Evolutionary conservation across 1,140 invertebrate species (phyloP).

Genomic region (Venturia canescens): DNA sequence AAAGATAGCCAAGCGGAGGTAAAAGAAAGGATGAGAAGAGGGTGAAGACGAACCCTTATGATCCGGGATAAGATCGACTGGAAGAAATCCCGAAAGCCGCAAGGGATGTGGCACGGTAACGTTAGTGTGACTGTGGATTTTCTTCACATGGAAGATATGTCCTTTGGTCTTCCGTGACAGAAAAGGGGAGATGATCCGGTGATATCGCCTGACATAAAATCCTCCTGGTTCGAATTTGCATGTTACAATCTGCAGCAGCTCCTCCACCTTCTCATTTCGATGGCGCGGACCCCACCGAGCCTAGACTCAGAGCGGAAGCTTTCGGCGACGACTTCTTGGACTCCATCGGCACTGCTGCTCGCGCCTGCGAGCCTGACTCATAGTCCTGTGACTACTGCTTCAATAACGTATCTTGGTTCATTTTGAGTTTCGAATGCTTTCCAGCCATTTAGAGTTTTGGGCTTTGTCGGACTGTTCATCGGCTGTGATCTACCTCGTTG

Average conservation of each 20-base stretch:
- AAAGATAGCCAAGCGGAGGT: constrained; percentile 17
- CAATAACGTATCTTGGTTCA: constrained; percentile 66
- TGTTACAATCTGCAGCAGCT: constrained; percentile 74
- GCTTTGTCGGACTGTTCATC: constrained; percentile 72
- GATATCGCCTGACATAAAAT: constrained; percentile 77
- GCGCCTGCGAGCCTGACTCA: constrained; percentile 47
- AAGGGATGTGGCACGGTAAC: constrained; percentile 45
- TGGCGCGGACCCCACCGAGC: constrained; percentile 2
- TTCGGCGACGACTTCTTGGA: background rate
- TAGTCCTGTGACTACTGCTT: constrained; percentile 51
- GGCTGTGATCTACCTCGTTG: constrained; percentile 62
- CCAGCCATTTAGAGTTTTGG: constrained; percentile 70
- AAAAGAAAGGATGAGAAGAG: constrained; percentile 18
- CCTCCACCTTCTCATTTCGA: constrained; percentile 55
- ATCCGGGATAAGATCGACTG: constrained; percentile 55
- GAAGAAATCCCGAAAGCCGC: constrained; percentile 46
- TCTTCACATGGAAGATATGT: constrained; percentile 48
- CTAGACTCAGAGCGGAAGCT: background rate
- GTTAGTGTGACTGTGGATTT: constrained; percentile 47
- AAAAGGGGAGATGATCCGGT: constrained; percentile 71
- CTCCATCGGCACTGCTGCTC: constrained; percentile 45
- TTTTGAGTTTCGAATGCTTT: constrained; percentile 73
- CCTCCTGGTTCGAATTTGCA: constrained; percentile 77
- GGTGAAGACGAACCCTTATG: constrained; percentile 43
- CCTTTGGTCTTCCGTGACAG: constrained; percentile 40